Evolutionary conservation across 2,888 invertebrate species (phyloP).

Genomic region (Pristionchus mayeri): DNA sequence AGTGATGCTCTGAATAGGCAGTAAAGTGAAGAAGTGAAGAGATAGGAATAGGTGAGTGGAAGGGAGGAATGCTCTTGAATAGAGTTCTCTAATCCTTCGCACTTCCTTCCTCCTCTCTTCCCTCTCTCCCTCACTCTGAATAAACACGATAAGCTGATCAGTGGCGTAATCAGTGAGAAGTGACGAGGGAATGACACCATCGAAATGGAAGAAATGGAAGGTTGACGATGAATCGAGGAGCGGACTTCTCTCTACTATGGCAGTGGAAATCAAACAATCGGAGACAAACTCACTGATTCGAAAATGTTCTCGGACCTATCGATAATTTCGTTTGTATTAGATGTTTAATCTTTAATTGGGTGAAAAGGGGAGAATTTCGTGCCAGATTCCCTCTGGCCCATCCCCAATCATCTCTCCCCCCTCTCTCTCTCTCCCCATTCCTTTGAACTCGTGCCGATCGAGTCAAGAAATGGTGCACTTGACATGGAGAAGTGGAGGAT

Average conservation of each 20-base stretch:
- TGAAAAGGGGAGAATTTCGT: background rate
- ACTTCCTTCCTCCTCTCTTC: background rate
- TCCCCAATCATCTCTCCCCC: background rate
- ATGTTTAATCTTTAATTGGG: no score
- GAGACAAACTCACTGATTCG: background rate
- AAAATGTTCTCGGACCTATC: background rate
- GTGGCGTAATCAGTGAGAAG: slow-evolving; percentile 47
- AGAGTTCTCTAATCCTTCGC: slow-evolving; percentile 33
- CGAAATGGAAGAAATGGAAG: background rate
- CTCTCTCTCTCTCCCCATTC: slow-evolving; percentile 16
- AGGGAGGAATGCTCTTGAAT: background rate
- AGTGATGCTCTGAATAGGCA: background rate
- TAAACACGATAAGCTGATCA: slow-evolving; percentile 37
- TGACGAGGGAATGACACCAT: slow-evolving; percentile 27
- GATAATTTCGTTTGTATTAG: no score
- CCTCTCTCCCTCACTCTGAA: background rate
- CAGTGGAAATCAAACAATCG: slow-evolving; percentile 4
- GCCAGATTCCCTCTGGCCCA: background rate
- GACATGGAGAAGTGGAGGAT: slow-evolving; percentile 13
- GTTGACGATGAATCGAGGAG: background rate
- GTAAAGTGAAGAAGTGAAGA: slow-evolving; percentile 28
- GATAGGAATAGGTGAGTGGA: background rate
- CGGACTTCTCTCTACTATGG: background rate
- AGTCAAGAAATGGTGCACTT: background rate
- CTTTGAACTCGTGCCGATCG: slow-evolving; percentile 13